A percentile compares a stretch with the other conserved stretches of the same genome.
phyloP scores from a whole-genome alignment of 2,888 invertebrate genomes.

The Andrena praecox region DNA sequence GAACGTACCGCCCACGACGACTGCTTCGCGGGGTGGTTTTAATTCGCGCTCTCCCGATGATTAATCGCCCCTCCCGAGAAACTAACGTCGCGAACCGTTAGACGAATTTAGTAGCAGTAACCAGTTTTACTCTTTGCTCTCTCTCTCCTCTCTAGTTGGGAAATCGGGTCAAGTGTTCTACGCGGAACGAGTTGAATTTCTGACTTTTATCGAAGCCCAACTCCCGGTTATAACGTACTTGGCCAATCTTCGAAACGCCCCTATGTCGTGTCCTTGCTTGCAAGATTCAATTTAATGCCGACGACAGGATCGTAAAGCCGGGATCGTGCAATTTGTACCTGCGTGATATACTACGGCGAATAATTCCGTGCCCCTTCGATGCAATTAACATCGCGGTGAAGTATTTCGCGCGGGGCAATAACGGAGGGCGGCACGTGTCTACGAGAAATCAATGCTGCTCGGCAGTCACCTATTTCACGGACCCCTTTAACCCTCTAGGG shows the following conservation, averaged over 20 bases:
- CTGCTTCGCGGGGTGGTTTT: not conserved
- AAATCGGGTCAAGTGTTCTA: not conserved
- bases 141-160: not conserved
- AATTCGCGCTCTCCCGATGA: not conserved
- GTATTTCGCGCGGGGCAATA: not conserved
- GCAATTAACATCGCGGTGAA: slow-evolving; percentile 12
- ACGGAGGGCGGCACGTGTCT: not conserved
- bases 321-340: not conserved
- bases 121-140: not conserved
- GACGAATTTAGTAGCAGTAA: not conserved
- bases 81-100: not conserved
- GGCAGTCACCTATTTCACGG: slow-evolving; percentile 6
- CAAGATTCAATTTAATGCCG: not conserved
- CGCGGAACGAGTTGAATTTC: not conserved
- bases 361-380: not conserved
- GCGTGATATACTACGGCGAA: not conserved
- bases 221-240: not conserved
- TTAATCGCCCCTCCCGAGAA: not conserved
- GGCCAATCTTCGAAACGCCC: not conserved
- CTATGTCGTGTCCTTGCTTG: not conserved
- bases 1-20: too few relatives aligned
- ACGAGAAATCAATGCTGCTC: slow-evolving; percentile 32
- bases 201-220: not conserved
- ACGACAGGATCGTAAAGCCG: not conserved
- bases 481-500: too few relatives aligned